A percentile compares a stretch with the other conserved stretches of the same genome.
These are phyloP conservation scores for Plagiodera versicolora DNA, from an alignment of 2,888 invertebrate genomes.

Conservation along the genomic window DNA sequence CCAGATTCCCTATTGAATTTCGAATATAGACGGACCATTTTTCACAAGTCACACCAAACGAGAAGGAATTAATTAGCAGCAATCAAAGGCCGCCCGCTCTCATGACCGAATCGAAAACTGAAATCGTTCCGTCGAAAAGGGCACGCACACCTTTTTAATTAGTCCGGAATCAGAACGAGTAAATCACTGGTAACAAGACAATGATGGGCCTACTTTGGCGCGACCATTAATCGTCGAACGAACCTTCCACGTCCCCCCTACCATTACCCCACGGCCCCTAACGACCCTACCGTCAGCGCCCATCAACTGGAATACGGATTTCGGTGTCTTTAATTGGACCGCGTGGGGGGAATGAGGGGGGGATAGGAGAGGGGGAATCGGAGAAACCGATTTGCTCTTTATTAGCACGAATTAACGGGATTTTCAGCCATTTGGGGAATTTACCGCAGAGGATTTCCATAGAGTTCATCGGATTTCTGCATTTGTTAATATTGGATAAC, in stretches of 20 bases:
- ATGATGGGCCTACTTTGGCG: conserved; percentile 42
- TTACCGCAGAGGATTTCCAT: too few species aligned
- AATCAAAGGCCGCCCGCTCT: background rate
- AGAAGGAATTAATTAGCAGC: background rate
- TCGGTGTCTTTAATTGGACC: conserved; percentile 18
- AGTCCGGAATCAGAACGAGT: conserved; percentile 39
- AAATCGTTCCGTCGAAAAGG: conserved; percentile 17
- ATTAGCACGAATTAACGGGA: background rate
- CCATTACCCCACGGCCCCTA: conserved; percentile 26
- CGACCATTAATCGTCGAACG: conserved; percentile 39
- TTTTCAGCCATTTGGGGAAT: too few species aligned
- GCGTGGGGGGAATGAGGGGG: background rate
- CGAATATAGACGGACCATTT: background rate
- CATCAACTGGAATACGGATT: conserved; percentile 15
- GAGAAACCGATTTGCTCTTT: background rate
- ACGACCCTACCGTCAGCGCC: conserved; percentile 36
- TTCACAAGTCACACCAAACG: background rate
- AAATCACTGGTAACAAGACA: conserved; percentile 45
- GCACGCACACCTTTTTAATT: conserved; percentile 37
- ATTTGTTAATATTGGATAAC: too few species aligned
- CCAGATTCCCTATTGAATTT: background rate
- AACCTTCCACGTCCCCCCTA: too few species aligned
- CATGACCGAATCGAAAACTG: conserved; percentile 13
- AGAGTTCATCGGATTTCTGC: too few species aligned
- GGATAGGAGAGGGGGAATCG: background rate